phyloP scores from a whole-genome alignment of 2,113 vertebrate genomes.

The Crotalus horridus region DNA sequence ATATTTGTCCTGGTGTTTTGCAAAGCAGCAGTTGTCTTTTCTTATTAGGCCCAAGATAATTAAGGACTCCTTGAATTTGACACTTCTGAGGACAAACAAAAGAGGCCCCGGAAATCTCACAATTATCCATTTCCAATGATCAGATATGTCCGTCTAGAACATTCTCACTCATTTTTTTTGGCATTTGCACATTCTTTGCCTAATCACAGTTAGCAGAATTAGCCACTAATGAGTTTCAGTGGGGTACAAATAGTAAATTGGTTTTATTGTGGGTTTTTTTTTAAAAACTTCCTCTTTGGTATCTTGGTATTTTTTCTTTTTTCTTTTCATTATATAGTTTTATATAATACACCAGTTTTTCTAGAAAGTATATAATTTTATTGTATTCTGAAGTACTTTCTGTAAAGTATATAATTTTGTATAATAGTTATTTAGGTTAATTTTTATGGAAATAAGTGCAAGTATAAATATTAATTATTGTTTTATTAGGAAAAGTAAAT shows the following conservation, averaged over 20 bases:
- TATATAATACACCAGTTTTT: not conserved
- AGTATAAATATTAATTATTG: not conserved
- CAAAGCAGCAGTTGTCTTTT: constrained; percentile 24
- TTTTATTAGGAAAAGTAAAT: not conserved
- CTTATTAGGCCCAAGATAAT: constrained; percentile 13
- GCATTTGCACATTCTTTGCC: not conserved
- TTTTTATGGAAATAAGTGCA: not conserved
- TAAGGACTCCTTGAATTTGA: constrained; percentile 15
- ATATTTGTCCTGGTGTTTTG: constrained; percentile 10
- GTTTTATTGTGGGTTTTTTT: not conserved
- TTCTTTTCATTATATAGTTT: not conserved
- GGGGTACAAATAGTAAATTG: not conserved
- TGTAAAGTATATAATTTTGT: not conserved
- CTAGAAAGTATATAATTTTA: not conserved
- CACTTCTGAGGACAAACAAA: constrained; percentile 35
- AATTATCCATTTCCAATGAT: constrained; percentile 11
- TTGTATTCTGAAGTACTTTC: not conserved
- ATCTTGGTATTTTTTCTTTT: not conserved
- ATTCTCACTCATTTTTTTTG: not conserved
- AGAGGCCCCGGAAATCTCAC: constrained; percentile 23
- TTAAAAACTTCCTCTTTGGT: not conserved
- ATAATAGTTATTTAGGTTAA: not conserved
- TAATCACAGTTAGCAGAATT: not conserved
- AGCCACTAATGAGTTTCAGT: not conserved
- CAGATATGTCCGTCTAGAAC: not conserved